Evolutionary conservation across 2,888 invertebrate genomes (phyloP), one percentile per base, ranked within the genome.

Genomic region (Drosophila parthenogenetica): DNA sequence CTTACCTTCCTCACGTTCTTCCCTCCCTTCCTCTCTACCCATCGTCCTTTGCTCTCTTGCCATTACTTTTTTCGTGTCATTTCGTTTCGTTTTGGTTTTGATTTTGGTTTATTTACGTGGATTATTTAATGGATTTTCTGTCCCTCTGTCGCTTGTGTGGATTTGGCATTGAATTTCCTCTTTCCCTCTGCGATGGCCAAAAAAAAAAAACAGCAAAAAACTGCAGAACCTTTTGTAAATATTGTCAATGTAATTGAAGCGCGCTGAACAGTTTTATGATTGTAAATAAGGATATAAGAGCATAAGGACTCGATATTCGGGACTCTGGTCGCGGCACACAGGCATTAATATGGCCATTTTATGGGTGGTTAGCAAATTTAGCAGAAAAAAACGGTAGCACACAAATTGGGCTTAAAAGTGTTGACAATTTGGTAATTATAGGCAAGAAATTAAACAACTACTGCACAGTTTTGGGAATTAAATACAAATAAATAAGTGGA

Each of bases 111-210:
- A 81, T 87, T 70, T 87, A 87, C 88, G 88, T 87, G 85, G 77
- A 85, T 87, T 85, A 82, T 85, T 87, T 82, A 82, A 82, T 82
- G 88, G 85, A 59, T 82, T 81, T 87, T 61, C 29, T 22, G 54
- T 45, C 54, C 42, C 2, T 32, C 39, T 11, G 50, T 64, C 58
- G 40, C 14, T 48, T 57, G 13, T 39, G 39, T 60, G 68, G 72
- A 80, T 81, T 85, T 69, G 73, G 79, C 87, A 76, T 84, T 84
- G 77, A 84, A 71, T 82, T 76, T 77, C 35, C 29, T 29, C 29
- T 29, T 29, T 29, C 8, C 76, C 72, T 60, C 68, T 73, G 73
- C 64, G 69, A 66, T 40, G 60, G 60, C 32, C 32, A 43, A n/a
- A 43, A 17, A 32, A 32, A 32, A 32, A 29, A 29, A 5, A 29